A percentile compares a stretch with the other conserved stretches of the same genome.
Evolutionary conservation across 2,113 vertebrate species (phyloP).

Genomic region (Casuarius casuarius): DNA sequence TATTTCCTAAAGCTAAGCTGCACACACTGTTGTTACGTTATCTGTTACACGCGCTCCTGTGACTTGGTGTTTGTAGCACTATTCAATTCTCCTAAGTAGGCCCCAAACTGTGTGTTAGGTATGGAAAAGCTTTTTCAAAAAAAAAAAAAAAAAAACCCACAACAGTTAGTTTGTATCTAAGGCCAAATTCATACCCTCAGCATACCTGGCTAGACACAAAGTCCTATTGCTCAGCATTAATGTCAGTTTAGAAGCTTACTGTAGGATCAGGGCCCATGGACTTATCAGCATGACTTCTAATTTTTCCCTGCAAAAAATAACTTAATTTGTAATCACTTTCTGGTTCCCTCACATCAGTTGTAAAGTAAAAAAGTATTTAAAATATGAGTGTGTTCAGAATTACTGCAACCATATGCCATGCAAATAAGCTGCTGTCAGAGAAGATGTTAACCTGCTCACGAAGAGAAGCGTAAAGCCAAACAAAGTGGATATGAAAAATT

Average conservation of each 20-base stretch:
- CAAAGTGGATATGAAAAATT: neutral
- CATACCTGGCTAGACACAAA: neutral
- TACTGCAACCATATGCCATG: neutral
- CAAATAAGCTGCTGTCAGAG: neutral
- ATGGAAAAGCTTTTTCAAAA: neutral
- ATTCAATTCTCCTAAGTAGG: slow-evolving; percentile 6
- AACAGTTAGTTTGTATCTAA: neutral
- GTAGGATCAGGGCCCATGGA: neutral
- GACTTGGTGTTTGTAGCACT: neutral
- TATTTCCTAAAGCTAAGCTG: neutral
- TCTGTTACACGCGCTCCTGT: neutral
- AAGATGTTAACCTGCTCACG: neutral
- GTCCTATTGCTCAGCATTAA: neutral
- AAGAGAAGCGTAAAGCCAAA: neutral
- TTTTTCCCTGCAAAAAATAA: neutral
- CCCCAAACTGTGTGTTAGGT: slow-evolving; percentile 23
- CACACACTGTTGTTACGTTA: neutral
- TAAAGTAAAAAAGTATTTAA: neutral
- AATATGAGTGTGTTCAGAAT: neutral
- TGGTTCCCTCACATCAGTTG: neutral
- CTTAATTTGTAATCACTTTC: neutral
- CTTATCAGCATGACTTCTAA: neutral
- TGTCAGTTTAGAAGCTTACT: neutral
- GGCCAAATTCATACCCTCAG: neutral
- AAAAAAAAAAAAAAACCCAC: neutral